A percentile compares a stretch with the other conserved stretches of the same genome.
Conservation (phyloP, 2,113 vertebrate species). For the Boleophthalmus pectinirostris region DNA sequence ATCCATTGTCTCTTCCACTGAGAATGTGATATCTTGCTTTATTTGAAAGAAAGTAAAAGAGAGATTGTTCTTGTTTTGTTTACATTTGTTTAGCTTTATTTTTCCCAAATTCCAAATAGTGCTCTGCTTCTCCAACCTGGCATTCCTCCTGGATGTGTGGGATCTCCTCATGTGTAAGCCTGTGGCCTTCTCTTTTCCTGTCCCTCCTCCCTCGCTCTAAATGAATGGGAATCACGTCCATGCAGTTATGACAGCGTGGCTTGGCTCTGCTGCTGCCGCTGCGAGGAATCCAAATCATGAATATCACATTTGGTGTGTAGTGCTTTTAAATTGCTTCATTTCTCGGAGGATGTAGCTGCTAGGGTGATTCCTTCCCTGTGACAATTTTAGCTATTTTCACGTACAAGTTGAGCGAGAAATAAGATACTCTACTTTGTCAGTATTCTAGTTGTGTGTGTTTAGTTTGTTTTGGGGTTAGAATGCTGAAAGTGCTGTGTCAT, state of each 20-base stretch:
- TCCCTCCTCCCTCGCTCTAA: conserved; percentile 9
- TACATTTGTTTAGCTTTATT: background rate
- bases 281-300: conserved; percentile 71
- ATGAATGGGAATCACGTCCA: conserved; percentile 59
- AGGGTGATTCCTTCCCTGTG: conserved; percentile 56
- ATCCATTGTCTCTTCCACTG: no score
- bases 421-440: conserved; percentile 43
- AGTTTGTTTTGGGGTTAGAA: conserved; percentile 24
- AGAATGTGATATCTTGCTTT: background rate
- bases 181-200: conserved; percentile 16
- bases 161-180: conserved; percentile 15
- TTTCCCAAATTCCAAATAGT: background rate
- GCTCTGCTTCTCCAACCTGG: conserved; percentile 5
- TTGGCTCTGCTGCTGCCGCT: conserved; percentile 48
- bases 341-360: conserved; percentile 59
- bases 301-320: conserved; percentile 74
- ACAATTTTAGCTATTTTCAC: conserved; percentile 64
- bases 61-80: no score
- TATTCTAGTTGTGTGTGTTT: conserved; percentile 32
- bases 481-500: conserved; percentile 23
- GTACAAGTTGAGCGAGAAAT: conserved; percentile 41
- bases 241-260: conserved; percentile 64
- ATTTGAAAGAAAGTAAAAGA: background rate
- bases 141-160: conserved; percentile 16
- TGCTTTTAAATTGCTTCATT: conserved; percentile 77